A percentile compares a stretch with the other conserved stretches of the same genome.
phyloP scores from a whole-genome alignment of 1,140 invertebrate genomes.

The Zaprionus capensis region DNA sequence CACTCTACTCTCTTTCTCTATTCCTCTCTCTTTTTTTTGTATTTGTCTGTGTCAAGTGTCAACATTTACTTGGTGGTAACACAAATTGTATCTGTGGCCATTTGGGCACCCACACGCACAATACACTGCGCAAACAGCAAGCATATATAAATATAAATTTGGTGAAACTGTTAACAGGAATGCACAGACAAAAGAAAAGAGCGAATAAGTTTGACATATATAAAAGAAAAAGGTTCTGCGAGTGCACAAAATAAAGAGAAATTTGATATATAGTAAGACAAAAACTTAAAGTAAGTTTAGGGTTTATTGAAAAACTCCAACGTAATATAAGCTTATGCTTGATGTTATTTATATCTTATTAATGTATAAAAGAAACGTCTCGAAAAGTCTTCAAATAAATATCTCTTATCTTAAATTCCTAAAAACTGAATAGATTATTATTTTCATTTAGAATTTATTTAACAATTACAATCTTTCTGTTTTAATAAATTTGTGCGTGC shows the following conservation, averaged over 20 bases:
- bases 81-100: constrained; percentile 80
- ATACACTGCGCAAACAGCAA: constrained; percentile 25
- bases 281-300: background rate
- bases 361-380: too few relatives aligned
- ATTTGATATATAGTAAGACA: background rate
- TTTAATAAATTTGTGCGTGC: background rate
- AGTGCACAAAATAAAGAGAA: too few relatives aligned
- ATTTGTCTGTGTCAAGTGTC: constrained; percentile 82
- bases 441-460: background rate
- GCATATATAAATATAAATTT: constrained; percentile 12
- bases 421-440: background rate
- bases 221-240: too few relatives aligned
- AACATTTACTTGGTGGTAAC: constrained; percentile 81
- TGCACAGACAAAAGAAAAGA: background rate
- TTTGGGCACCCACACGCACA: constrained; percentile 55
- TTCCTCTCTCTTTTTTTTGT: constrained; percentile 31
- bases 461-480: background rate
- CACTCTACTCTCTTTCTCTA: background rate
- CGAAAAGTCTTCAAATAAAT: too few relatives aligned
- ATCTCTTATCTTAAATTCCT: too few relatives aligned
- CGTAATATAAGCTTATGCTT: too few relatives aligned
- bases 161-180: background rate
- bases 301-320: too few relatives aligned
- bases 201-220: background rate
- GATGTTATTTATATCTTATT: too few relatives aligned